Evolutionary conservation across 1,140 invertebrate species (phyloP), one percentile per base, ranked within the genome.

Genomic region (Magallana angulata): DNA sequence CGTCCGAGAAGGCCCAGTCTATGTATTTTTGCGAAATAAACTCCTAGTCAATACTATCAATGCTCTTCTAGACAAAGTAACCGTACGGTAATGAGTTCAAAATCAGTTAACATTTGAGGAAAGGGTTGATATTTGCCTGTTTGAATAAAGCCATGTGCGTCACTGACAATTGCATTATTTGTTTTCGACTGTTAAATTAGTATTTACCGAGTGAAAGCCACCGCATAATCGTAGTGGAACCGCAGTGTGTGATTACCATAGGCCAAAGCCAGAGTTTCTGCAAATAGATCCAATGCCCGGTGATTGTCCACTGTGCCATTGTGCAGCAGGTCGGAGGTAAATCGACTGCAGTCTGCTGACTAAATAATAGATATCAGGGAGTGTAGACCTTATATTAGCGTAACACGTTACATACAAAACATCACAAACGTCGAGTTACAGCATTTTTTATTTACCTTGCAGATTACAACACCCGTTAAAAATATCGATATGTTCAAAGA

Each of bases 271-370:
- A 87, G 59, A 56, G 85, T 82, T 36, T 82, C 85, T 48, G 85
- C 80, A 64, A 87, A 87, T 18, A 82, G 57, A 24, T 87, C 85
- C 14, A 87, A 80, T 56, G 80, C 85, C 18, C n/a, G 9, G 57
- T 87, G 59, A 59, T 87, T 87, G 4, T 87, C 85, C 16, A 87
- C 85, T 11, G 30, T 83, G 14, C 59, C 59, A 48, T 87, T 87
- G 12, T 64, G 57, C 5, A 64, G 1, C 57, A 82, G 18, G 5
- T 57, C 80, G 18, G 24, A 48, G 14, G 85, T 87, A 82, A 83
- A 87, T 57, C 59, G 18, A 62, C 58, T 64, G 60, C 85, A 87
- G 9, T 68, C n/a, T 9, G 59, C 18, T 59, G 71, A 82, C 85
- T 87, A 48, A 11, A 82, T 48, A 48, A 48, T 36, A 24, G 57